phyloP scores from a whole-genome alignment of 2,797 vertebrate genomes.

The Sebastiscus tertius region DNA sequence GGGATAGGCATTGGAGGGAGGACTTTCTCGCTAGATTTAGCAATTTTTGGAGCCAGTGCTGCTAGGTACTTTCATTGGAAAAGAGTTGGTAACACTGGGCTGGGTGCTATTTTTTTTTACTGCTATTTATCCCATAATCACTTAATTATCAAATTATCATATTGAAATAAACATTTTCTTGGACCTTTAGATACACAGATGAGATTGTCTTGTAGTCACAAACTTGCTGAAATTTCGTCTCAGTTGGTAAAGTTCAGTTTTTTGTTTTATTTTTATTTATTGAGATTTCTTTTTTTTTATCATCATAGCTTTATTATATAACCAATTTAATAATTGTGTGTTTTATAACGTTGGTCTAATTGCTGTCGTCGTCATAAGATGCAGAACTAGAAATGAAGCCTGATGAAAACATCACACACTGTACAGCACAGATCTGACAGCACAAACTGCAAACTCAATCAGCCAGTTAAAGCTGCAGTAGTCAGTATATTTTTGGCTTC shows the following conservation, averaged over 20 bases:
- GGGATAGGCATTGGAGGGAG: no score
- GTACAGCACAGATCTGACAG: neutral
- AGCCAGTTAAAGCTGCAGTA: neutral
- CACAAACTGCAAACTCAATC: neutral
- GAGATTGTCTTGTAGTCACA: neutral
- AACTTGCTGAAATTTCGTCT: neutral
- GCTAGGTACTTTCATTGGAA: no score
- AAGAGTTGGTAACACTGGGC: no score
- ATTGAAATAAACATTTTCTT: neutral
- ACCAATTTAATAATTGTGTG: neutral
- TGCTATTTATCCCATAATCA: neutral
- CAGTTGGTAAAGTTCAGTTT: neutral
- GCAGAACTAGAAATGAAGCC: neutral
- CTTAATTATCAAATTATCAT: neutral
- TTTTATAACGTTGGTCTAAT: neutral
- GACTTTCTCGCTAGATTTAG: no score
- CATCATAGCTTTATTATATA: neutral
- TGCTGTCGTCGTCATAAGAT: neutral
- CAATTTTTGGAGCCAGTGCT: no score
- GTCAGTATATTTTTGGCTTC: no score
- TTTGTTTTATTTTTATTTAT: neutral
- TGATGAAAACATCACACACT: slow-evolving; percentile 8
- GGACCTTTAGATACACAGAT: neutral
- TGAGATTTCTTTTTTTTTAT: neutral
- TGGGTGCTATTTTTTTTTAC: no score